Evolutionary conservation across 1,140 invertebrate genomes (phyloP), one percentile per base, ranked within the genome.

Genomic region (Drosophila quadrilineata): DNA sequence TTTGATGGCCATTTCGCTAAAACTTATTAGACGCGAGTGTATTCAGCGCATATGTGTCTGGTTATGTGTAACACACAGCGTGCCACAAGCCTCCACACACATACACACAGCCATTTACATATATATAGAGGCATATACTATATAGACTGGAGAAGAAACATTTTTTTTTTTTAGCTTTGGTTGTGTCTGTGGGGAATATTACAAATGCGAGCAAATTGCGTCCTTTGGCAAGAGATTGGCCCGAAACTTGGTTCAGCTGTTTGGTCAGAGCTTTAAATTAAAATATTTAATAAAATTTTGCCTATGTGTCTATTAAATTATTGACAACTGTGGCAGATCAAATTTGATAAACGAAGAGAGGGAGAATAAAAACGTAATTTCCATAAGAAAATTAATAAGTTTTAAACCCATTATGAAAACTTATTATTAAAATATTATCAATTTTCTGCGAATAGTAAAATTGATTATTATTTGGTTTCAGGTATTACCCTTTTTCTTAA

Each of bases 21-120:
- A 82, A 82, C 74, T 85, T 85, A 85, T 85, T 85, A 79, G 79
- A 79, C 79, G 65, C 79, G 65, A 79, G 79, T 71, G 79, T 79
- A 85, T 85, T 85, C 74, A 85, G 79, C 62, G 45, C 79, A 80
- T 65, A 77, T 70, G 75, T 59, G 74, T 28, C 63, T 38, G 46
- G 45, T 70, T 65, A 26, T 70, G 58, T 45, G 64, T 70, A 76
- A 84, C 68, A 73, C 70, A 76, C 77, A 77, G 69, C 60, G 69
- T 58, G 63, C 38, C 48, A 41, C 40, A 6, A 8, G 3, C 38
- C 6, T 36, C 38, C 35, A 33, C 49, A 62, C 35, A 50, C 45
- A 41, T 14, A 36, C 17, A 38, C 48, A 71, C 16, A 66, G 45
- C 50, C 46, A 67, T 12, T 28, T 10, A 48, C 21, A 26, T n/a